Conservation (phyloP, 2,888 invertebrate genomes). For the Volucella inflata region DNA sequence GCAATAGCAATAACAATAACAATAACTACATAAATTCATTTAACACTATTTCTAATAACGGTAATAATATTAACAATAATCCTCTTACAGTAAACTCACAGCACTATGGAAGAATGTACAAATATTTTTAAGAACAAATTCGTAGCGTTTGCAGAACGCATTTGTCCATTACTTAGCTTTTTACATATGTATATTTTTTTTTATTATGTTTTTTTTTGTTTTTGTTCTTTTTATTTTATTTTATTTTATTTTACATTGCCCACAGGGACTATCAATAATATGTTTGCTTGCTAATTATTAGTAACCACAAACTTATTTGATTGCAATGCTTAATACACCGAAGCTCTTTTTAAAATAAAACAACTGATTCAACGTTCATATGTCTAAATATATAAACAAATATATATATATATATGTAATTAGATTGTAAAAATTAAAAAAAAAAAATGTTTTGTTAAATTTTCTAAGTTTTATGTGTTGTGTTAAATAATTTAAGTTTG, state of each 20-base stretch:
- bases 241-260: not conserved
- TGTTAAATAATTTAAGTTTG: constrained; percentile 3
- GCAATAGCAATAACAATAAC: constrained; percentile 44
- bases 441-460: constrained; percentile 11
- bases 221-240: constrained; percentile 2
- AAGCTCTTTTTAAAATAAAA: constrained; percentile 2
- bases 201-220: not conserved
- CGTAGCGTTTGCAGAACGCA: constrained; percentile 29
- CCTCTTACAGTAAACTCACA: constrained; percentile 57
- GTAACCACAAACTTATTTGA: not conserved
- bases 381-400: too few relatives aligned
- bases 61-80: constrained; percentile 52
- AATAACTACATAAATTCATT: constrained; percentile 60
- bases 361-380: not conserved
- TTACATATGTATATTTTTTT: constrained; percentile 11
- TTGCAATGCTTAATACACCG: not conserved
- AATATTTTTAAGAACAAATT: constrained; percentile 76
- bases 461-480: constrained; percentile 9
- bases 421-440: not conserved
- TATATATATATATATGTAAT: not conserved
- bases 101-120: constrained; percentile 76
- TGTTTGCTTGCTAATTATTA: too few relatives aligned
- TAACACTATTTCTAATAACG: constrained; percentile 46
- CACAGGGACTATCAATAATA: too few relatives aligned
- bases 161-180: constrained; percentile 30